Conservation (phyloP, 2,797 vertebrate species). For the Rhincodon typus region DNA sequence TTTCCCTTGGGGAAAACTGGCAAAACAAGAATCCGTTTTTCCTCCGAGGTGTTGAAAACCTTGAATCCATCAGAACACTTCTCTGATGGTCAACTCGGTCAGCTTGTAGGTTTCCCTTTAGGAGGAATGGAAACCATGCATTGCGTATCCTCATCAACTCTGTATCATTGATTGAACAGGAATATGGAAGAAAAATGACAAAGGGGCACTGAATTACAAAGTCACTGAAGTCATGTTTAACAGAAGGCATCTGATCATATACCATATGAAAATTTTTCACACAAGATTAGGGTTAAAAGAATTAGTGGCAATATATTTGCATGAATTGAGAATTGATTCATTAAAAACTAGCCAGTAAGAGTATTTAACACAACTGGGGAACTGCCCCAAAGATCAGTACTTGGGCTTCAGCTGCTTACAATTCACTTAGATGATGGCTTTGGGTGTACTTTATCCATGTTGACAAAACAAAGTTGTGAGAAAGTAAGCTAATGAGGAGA, state of each 20-base stretch:
- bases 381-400: too few species aligned
- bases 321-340: too few species aligned
- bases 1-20: background rate
- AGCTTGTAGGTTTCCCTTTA: background rate
- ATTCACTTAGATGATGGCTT: background rate
- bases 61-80: background rate
- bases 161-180: background rate
- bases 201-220: too few species aligned
- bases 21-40: background rate
- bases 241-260: background rate
- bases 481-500: background rate
- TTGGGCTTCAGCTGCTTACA: background rate
- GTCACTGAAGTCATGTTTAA: background rate
- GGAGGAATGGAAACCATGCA: background rate
- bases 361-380: too few species aligned
- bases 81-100: background rate
- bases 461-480: background rate
- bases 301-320: too few species aligned
- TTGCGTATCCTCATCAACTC: background rate
- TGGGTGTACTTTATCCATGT: background rate
- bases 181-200: background rate
- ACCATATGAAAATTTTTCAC: background rate
- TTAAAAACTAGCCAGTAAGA: too few species aligned
- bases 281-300: too few species aligned
- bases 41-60: background rate